Evolutionary conservation across 2,113 vertebrate species (phyloP).

Genomic region (Brevimyrus niger): DNA sequence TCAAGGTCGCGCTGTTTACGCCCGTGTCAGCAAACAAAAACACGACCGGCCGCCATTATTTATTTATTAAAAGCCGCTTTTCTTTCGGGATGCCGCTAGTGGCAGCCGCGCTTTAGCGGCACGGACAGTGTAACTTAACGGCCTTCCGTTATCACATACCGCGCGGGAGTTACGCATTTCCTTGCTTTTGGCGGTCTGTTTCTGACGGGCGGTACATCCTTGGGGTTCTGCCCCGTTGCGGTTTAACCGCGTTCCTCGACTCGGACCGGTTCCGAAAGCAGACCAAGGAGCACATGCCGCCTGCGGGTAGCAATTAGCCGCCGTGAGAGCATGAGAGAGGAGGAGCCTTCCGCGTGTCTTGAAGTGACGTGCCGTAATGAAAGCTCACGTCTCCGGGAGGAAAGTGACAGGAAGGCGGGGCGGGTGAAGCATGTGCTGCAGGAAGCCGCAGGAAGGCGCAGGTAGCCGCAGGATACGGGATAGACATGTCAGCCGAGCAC

Average conservation of each 20-base stretch:
- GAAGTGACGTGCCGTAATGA: neutral
- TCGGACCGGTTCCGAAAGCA: neutral
- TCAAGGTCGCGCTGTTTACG: conserved; percentile 78
- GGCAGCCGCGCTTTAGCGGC: neutral
- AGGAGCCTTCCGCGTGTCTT: neutral
- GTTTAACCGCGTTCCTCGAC: neutral
- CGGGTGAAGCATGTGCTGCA: neutral
- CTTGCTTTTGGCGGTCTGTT: neutral
- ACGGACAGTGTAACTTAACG: neutral
- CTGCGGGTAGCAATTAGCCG: neutral
- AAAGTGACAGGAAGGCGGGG: neutral
- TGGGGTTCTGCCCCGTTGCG: neutral
- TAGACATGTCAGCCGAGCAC: neutral
- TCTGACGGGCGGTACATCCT: neutral
- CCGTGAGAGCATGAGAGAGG: neutral
- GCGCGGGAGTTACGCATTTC: neutral
- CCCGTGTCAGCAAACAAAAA: conserved; percentile 7
- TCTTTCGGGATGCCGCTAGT: neutral
- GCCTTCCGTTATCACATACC: neutral
- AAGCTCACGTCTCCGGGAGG: neutral
- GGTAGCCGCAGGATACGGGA: neutral
- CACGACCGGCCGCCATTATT: neutral
- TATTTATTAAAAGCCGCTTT: neutral
- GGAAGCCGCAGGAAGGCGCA: neutral
- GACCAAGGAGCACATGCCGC: neutral